phyloP scores from a whole-genome alignment of 64 coral and sea anemone species.

The Stylophora pistillata region DNA sequence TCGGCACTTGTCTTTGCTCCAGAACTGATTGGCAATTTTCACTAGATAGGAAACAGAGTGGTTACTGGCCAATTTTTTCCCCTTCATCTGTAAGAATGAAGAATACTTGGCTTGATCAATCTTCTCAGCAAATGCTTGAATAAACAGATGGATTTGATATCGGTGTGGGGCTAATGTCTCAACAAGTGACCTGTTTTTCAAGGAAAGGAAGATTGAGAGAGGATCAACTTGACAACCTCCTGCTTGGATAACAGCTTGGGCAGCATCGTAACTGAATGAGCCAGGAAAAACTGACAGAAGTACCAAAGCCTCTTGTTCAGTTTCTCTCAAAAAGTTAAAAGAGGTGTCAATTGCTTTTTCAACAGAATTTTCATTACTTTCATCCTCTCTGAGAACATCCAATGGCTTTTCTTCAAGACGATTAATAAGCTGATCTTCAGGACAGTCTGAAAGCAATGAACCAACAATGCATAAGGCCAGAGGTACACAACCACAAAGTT shows the following conservation, averaged over 20 bases:
- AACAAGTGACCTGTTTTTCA: slow-evolving; percentile 27
- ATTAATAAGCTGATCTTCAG: background rate
- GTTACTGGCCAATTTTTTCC: background rate
- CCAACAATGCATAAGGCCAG: slow-evolving; percentile 48
- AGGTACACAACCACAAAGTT: slow-evolving; percentile 40
- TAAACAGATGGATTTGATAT: slow-evolving; percentile 44
- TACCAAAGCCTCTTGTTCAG: background rate
- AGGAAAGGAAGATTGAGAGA: background rate
- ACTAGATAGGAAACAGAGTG: slow-evolving; percentile 12
- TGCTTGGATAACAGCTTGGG: background rate
- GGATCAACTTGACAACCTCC: background rate
- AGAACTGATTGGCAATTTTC: background rate
- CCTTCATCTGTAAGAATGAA: background rate
- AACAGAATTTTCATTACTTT: background rate
- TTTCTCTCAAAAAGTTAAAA: background rate
- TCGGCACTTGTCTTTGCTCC: slow-evolving; percentile 34
- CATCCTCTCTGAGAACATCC: slow-evolving; percentile 1
- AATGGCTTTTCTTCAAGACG: slow-evolving; percentile 1
- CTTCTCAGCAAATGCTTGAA: slow-evolving; percentile 25
- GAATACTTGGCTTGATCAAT: background rate
- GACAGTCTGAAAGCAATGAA: slow-evolving; percentile 32
- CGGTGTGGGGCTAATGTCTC: background rate
- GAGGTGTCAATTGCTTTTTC: slow-evolving; percentile 35
- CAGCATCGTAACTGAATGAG: slow-evolving; percentile 18
- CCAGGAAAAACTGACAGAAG: slow-evolving; percentile 23